Evolutionary conservation across 2,888 invertebrate genomes (phyloP), one percentile per base, ranked within the genome.

Genomic region (Dynastes maya): DNA sequence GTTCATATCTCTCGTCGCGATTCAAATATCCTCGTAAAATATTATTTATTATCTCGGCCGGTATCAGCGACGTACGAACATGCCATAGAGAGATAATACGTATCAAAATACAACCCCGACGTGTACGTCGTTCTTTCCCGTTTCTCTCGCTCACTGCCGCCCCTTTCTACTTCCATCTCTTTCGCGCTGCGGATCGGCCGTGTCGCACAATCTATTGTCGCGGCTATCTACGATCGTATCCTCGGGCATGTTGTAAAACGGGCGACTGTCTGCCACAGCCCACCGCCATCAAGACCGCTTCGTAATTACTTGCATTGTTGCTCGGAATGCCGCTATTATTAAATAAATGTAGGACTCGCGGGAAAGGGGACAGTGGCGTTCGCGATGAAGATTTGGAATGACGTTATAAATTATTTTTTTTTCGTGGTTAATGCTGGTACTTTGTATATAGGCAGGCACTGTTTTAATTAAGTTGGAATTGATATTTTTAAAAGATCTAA

Each of bases 181-280:
- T 16, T 55, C 53, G 3, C 5, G 13, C n/a, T 5, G 2, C 3
- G 11, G 16, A 16, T 16, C 6, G 11, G n/a, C 16, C 53, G 16
- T 3, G 53, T 55, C 53, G n/a, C 16, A 16, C 72, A 78, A 74
- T 64, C 78, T 71, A 78, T 78, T 78, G 78, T 78, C 78, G 61
- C 61, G 78, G 70, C 74, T 78, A 78, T 78, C 78, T 74, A 27
- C 51, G 65, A 72, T 78, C 78, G 70, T 45, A 72, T 74, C 70
- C 70, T 58, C 45, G 70, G 61, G 70, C 70, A 45, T 70, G 61
- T 58, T 61, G 70, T 77, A 55, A 61, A 77, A 67, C 72, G 71
- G 72, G 78, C 72, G 78, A 78, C 78, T 70, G 78, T 78, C 78
- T 78, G 74, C 78, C 78, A 78, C 77, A 64, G 65, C 78, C 78